Conservation (phyloP, 2,888 invertebrate species). For the Heliconius ethilla region DNA sequence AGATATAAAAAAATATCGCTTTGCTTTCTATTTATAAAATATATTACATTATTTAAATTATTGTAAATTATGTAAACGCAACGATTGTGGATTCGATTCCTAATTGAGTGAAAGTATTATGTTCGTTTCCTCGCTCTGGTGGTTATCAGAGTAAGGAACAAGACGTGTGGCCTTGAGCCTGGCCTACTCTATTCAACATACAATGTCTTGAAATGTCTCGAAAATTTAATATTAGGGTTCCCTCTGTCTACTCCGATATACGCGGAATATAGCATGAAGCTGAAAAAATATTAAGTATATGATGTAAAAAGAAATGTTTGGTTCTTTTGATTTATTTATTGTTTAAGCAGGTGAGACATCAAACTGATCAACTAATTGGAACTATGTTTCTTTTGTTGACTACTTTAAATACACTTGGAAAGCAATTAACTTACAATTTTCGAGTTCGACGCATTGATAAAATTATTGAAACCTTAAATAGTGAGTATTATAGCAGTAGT, state of each 20-base stretch:
- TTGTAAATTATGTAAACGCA: neutral
- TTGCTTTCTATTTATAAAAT: too few species aligned
- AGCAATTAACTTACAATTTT: slow-evolving; percentile 63
- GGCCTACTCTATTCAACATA: too few species aligned
- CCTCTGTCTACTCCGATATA: neutral
- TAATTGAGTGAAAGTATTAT: neutral
- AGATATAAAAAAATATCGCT: too few species aligned
- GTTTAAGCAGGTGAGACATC: slow-evolving; percentile 60
- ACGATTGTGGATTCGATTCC: neutral
- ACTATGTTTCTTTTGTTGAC: slow-evolving; percentile 68
- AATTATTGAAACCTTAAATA: slow-evolving; percentile 59
- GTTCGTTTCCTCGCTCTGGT: too few species aligned
- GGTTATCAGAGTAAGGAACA: too few species aligned
- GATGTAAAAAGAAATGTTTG: neutral
- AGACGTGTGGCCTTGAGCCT: too few species aligned
- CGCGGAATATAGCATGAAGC: neutral
- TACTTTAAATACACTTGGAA: slow-evolving; percentile 63
- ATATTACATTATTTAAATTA: neutral
- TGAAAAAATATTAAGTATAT: neutral
- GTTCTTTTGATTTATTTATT: neutral
- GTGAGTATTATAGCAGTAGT: slow-evolving; percentile 47
- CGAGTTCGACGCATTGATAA: slow-evolving; percentile 59
- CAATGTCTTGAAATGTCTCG: too few species aligned
- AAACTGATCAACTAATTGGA: slow-evolving; percentile 61
- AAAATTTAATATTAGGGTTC: too few species aligned